Evolutionary conservation across 2,888 invertebrate genomes (phyloP), one percentile per base, ranked within the genome.

Genomic region (Epistrophella euchroma): DNA sequence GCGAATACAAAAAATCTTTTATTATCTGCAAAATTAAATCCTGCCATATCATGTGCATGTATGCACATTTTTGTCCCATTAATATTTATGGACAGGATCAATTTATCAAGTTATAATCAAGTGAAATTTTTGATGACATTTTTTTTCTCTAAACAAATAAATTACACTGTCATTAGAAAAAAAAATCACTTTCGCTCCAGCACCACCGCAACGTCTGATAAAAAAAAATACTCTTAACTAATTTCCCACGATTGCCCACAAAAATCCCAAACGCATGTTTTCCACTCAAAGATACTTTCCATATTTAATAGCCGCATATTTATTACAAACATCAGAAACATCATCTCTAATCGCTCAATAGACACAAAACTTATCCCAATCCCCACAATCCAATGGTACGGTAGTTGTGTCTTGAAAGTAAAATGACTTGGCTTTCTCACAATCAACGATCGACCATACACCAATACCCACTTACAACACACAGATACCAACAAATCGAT

Each of bases 311-410:
- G 60, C 70, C 45, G 19, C 60, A 19, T 68, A 73, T 62, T 68
- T 58, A 56, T 75, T 56, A 76, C 47, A 74, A 32, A 17, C 64
- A 66, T 45, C 25, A 56, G 68, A 52, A 56, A 68, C 58, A 77
- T 32, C 45, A 50, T 66, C 60, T 66, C 60, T 80, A 72, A 72
- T 84, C 64, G 45, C 72, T 80, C 66, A 80, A 79, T 84, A 80
- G 79, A 80, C 43, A 84, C 56, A 84, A 43, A 74, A 78, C 62
- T 62, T 64, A 37, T 47, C 28, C 72, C 43, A 25, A 28, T n/a
- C 13, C 40, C 25, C 25, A 25, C 40, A 22, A 25, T n/a, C 17
- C 43, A 62, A 28, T 52, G 37, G 60, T 28, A 45, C 62, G 35
- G 66, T 25, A 37, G 58, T 56, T 70, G 43, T 55, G 32, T 62